Percentiles rank a stretch among this genome's conserved stretches.
Conservation (phyloP, 2,113 vertebrate genomes). For the Thryonomys swinderianus region DNA sequence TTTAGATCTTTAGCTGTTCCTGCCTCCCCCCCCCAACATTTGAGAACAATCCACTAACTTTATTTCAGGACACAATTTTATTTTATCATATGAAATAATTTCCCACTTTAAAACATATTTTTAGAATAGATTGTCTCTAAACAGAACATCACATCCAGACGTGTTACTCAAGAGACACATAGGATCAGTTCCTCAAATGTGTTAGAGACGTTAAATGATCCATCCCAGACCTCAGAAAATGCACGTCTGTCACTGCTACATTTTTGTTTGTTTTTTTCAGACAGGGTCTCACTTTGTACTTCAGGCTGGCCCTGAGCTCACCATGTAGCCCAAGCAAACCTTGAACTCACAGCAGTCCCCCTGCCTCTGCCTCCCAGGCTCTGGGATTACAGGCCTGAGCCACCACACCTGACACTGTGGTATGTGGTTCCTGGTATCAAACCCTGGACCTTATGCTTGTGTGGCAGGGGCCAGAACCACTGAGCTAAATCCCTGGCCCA, state of each 20-base stretch:
- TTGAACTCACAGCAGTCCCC: too few species aligned
- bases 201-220: not conserved
- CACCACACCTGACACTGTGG: too few species aligned
- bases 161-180: not conserved
- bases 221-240: not conserved
- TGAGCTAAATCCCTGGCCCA: too few species aligned
- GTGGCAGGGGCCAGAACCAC: too few species aligned
- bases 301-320: too few species aligned
- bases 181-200: not conserved
- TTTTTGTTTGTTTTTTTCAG: too few species aligned
- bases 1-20: not conserved
- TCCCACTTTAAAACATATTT: not conserved
- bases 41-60: not conserved
- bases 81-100: not conserved
- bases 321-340: too few species aligned
- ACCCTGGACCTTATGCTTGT: too few species aligned
- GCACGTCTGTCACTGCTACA: not conserved
- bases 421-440: too few species aligned
- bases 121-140: not conserved
- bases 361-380: too few species aligned
- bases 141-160: not conserved
- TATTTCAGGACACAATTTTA: not conserved
- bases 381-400: too few species aligned
- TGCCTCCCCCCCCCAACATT: not conserved
- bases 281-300: too few species aligned